These are phyloP conservation scores for Ciconia stormi DNA, from an alignment of 2,113 vertebrate genomes.

Conservation along the genomic window DNA sequence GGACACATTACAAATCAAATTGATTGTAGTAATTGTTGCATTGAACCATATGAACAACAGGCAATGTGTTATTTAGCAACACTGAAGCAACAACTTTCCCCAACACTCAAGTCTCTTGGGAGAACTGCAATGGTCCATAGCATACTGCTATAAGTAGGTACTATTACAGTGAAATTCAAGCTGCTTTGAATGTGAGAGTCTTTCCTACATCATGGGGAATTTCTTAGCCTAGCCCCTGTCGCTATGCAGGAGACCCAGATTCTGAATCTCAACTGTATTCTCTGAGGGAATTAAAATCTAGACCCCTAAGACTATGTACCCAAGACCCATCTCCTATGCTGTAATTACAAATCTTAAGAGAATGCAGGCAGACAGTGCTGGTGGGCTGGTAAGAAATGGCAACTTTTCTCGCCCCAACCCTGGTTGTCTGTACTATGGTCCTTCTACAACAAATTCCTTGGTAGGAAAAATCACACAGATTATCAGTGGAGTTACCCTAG, in stretches of 20 bases:
- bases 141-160: not conserved
- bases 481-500: not conserved
- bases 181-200: not conserved
- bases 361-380: not conserved
- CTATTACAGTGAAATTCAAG: not conserved
- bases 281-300: not conserved
- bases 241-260: not conserved
- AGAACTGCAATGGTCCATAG: not conserved
- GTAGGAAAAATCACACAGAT: not conserved
- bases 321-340: not conserved
- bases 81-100: not conserved
- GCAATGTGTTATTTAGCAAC: not conserved
- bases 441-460: not conserved
- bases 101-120: fast-evolving
- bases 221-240: not conserved
- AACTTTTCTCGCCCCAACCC: fast-evolving
- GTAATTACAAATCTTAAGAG: not conserved
- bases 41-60: not conserved
- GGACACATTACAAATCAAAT: not conserved
- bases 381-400: fast-evolving
- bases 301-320: not conserved
- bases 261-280: not conserved
- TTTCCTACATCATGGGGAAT: not conserved
- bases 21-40: not conserved
- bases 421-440: not conserved